Base-by-base conservation (phyloP, 2,888 invertebrate species). In the Catocala sponsa region DNA sequence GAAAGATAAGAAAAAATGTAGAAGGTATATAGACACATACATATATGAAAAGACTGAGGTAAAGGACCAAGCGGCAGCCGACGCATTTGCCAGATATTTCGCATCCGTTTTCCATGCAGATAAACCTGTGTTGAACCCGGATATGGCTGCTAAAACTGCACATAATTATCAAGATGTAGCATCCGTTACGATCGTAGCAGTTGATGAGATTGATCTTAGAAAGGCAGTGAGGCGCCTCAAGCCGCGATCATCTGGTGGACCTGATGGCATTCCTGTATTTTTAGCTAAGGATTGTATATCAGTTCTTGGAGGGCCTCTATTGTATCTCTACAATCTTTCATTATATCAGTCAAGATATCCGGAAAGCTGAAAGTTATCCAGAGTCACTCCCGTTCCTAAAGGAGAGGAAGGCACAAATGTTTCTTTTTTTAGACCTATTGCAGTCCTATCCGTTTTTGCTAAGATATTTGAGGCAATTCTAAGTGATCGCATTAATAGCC, bases 1-100 rank as follows among this genome's bases (percentile, higher is more conserved):
- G 10, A 38, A 38, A 2, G 38, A 38, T 9, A 38, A 38, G 38
- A 38, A 38, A 10, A 6, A 38, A 10, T 6, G 10, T 38, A 38
- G 38, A 38, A 38, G 38, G 10, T 38, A 10, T 38, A 10, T 38
- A 10, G 5, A 57, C 49, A 47, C 46, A 55, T 55, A 47, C 46
- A 38, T 5, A 13, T 55, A 47, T 55, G 47, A 7, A 15, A 15
- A 15, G 0, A 15, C 15, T 15, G 15, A 15, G 15, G 15, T 15
- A 2, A 15, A 15, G 15, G 55, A 44, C 33, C 50, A 50, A 13
- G 54, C 32, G 4, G 57, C 57, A 50, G 57, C 50, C 13, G 57
- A 57, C 7, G 13, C 61, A n/a, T 61, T 64, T 68, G 11, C 58
- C 51, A 50, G 25, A 53, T 64, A 68, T 61, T 64, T 57, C 50